Percentiles rank a stretch among this genome's conserved stretches.
phyloP scores from a whole-genome alignment of 2,797 vertebrate genomes.

The Cirrhinus molitorella region DNA sequence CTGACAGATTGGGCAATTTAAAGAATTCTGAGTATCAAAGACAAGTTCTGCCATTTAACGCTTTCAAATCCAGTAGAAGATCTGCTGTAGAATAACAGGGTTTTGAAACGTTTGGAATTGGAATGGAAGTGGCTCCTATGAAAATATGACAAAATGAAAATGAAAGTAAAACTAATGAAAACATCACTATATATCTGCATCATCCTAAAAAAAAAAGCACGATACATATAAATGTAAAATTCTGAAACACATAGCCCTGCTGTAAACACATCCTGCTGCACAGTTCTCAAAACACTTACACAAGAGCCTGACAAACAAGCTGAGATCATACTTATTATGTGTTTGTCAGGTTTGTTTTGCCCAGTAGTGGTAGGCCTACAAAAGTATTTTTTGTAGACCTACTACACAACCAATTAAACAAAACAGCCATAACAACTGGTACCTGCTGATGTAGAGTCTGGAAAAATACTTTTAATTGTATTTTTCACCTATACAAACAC shows the following conservation, averaged over 20 bases:
- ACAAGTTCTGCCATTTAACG: slow-evolving; percentile 42
- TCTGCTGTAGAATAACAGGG: not conserved
- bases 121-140: not conserved
- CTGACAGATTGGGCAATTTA: slow-evolving; percentile 58
- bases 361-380: not conserved
- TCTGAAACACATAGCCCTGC: not conserved
- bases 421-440: not conserved
- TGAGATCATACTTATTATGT: no score
- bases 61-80: not conserved
- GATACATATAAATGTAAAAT: not conserved
- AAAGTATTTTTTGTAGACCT: no score
- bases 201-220: not conserved
- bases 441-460: not conserved
- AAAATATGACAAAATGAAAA: not conserved
- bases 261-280: not conserved
- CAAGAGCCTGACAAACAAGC: not conserved
- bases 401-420: not conserved
- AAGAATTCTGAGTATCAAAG: slow-evolving; percentile 37
- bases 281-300: not conserved
- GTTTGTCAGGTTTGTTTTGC: not conserved
- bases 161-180: not conserved
- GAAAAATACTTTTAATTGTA: not conserved
- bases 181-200: not conserved
- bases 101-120: not conserved
- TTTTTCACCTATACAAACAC: not conserved